Evolutionary conservation across 2,113 vertebrate genomes (phyloP).

Genomic region (Antennarius striatus): DNA sequence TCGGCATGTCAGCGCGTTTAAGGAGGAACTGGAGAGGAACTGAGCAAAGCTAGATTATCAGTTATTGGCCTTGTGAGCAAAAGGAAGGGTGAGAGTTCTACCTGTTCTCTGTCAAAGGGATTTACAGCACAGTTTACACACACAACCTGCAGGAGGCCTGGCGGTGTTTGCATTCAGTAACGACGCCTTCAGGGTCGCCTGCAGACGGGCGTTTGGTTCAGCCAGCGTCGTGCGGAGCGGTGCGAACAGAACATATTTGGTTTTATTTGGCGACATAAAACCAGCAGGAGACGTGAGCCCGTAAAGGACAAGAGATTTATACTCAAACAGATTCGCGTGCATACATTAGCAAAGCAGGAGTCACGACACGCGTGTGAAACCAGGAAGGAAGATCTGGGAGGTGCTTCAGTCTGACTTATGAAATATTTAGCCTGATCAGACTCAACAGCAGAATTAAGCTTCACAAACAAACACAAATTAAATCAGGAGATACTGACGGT

Average conservation of each 20-base stretch:
- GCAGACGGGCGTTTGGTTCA: slow-evolving; percentile 39
- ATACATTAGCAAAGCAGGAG: slow-evolving; percentile 8
- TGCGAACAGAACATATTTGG: slow-evolving; percentile 6
- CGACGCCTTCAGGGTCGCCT: slow-evolving; percentile 27
- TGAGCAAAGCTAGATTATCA: slow-evolving; percentile 69
- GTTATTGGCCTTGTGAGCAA: slow-evolving; percentile 54
- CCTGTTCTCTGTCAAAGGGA: slow-evolving; percentile 48
- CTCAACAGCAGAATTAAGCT: slow-evolving; percentile 48
- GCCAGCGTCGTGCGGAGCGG: slow-evolving; percentile 22
- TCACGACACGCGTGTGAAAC: too few species aligned
- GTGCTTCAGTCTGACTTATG: slow-evolving; percentile 23
- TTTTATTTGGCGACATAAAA: slow-evolving; percentile 56
- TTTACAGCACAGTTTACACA: slow-evolving; percentile 32
- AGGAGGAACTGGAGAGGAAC: slow-evolving; percentile 67
- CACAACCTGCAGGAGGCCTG: slow-evolving; percentile 21
- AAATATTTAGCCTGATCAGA: slow-evolving; percentile 40
- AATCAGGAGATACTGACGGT: slow-evolving; percentile 18
- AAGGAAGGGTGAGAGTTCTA: slow-evolving; percentile 35
- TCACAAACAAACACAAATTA: slow-evolving; percentile 53
- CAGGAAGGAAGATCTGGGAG: slow-evolving; percentile 10
- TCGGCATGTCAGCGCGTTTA: slow-evolving; percentile 74
- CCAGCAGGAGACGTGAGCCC: slow-evolving; percentile 10
- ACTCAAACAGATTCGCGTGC: slow-evolving; percentile 12
- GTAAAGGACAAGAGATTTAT: slow-evolving; percentile 20
- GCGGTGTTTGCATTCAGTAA: not conserved